Evolutionary conservation across 1,140 invertebrate genomes (phyloP), one percentile per base, ranked within the genome.

Genomic region (Hetaerina americana): DNA sequence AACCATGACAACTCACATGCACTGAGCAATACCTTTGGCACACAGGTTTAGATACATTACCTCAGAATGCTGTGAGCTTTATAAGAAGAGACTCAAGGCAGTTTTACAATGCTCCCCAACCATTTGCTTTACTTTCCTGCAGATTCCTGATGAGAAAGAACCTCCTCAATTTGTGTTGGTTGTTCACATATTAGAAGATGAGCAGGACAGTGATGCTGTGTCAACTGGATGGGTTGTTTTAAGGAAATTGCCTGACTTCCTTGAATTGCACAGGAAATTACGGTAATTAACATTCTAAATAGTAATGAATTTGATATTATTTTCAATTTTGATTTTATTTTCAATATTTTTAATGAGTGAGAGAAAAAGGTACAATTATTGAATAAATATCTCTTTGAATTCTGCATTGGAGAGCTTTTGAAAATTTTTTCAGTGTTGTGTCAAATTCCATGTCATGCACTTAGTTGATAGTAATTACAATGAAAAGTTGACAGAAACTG

Each of bases 221-320:
- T 88, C 87, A 2, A 90, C 88, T 0, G 90, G 90, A 26, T 96
- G 93, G 93, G 91, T 93, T 0, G 88, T 95, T 0, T 85, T 92
- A 73, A 84, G 92, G 73, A 94, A 88, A 69, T 82, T 95, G 0
- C 87, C 88, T 67, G 91, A 95, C 76, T 94, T 96, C 79, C 85
- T 93, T 82, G 90, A 92, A 73, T 81, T 95, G 69, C 91, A 95
- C 81, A 85, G 90, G 76, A 94, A 94, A 82, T 79, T 96, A 74
- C 84, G 91, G 29, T 81, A 79, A 75, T 81, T 81, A 75, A 74
- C 5, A 40, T 40, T 40, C 18, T 67, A 26, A 67, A 67, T 67
- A 22, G 5, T 24, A 22, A 10, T 26, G 5, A 10, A 5, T 67
- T n/a, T 67, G 22, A 67, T 68, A 68, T 5, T 68, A 3, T 68